Evolutionary conservation across 2,888 invertebrate genomes (phyloP).

Genomic region (Aphodius sticticus): DNA sequence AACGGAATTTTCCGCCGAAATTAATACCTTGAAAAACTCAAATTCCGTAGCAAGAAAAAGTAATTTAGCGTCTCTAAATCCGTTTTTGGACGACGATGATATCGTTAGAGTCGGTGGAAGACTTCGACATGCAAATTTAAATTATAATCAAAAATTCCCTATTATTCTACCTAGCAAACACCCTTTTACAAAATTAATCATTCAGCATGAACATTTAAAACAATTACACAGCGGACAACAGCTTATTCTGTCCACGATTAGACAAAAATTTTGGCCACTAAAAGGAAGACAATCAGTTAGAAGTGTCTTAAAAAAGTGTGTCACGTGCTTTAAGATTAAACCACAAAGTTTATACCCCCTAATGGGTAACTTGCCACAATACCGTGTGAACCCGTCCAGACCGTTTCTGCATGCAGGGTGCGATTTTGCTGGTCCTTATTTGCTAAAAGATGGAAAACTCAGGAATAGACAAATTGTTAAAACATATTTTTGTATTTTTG

Average conservation of each 20-base stretch:
- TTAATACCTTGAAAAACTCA: neutral
- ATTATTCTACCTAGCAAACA: slow-evolving; percentile 30
- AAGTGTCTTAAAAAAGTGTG: slow-evolving; percentile 8
- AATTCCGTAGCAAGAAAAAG: slow-evolving; percentile 12
- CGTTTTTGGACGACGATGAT: slow-evolving; percentile 23
- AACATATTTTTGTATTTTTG: slow-evolving; percentile 15
- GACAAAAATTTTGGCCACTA: slow-evolving; percentile 20
- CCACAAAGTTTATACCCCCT: neutral
- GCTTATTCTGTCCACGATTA: neutral
- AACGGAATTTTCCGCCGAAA: neutral
- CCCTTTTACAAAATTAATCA: slow-evolving; percentile 20
- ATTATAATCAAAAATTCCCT: slow-evolving; percentile 21
- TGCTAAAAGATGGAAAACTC: slow-evolving; percentile 12
- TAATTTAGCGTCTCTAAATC: slow-evolving; percentile 20
- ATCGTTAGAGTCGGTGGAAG: slow-evolving; percentile 26
- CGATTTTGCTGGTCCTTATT: neutral
- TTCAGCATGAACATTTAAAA: slow-evolving; percentile 21
- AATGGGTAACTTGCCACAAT: slow-evolving; percentile 19
- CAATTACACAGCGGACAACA: slow-evolving; percentile 14
- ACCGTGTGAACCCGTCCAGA: slow-evolving; percentile 8
- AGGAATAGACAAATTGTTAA: slow-evolving; percentile 8
- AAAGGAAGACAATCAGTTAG: neutral
- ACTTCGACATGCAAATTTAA: slow-evolving; percentile 20
- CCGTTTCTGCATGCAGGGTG: slow-evolving; percentile 8
- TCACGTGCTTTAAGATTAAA: neutral